Percentiles rank a stretch among this genome's conserved stretches.
These are phyloP conservation scores for Propithecus perrieri DNA, from an alignment of 2,797 vertebrate species.

Conservation along the genomic window DNA sequence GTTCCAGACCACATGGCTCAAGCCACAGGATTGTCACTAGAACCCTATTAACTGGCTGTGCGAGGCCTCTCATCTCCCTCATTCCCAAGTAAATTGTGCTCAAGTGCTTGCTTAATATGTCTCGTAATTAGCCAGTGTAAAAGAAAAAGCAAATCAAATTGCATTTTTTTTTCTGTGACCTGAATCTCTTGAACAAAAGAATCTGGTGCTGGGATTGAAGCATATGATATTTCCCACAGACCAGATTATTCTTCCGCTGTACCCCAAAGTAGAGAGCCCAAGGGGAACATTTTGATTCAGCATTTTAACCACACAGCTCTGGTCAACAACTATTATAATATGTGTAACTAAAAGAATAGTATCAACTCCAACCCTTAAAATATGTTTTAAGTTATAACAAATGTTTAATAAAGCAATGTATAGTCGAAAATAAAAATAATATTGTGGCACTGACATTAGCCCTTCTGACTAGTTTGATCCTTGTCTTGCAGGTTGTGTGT, in stretches of 20 bases:
- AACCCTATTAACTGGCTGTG: background rate
- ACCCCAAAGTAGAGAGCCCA: background rate
- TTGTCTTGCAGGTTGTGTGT: too few species aligned
- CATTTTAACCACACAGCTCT: background rate
- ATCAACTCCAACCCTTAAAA: background rate
- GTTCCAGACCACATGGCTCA: background rate
- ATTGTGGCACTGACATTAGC: too few species aligned
- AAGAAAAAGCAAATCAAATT: background rate
- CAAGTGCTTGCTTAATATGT: background rate
- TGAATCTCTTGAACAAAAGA: background rate
- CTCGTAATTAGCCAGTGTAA: background rate
- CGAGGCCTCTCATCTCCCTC: background rate
- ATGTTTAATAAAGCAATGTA: background rate
- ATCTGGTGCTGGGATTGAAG: background rate
- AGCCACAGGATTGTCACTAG: background rate
- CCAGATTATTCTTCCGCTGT: background rate
- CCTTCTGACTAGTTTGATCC: background rate
- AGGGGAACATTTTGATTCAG: background rate
- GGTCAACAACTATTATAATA: background rate
- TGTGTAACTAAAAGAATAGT: background rate
- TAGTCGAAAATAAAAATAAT: background rate
- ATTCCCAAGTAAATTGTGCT: background rate
- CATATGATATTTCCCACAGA: background rate
- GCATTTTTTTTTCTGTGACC: background rate
- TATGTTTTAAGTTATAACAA: background rate